A percentile compares a stretch with the other conserved stretches of the same genome.
Conservation (phyloP, 2,888 invertebrate species). For the Andrena dorsata region DNA sequence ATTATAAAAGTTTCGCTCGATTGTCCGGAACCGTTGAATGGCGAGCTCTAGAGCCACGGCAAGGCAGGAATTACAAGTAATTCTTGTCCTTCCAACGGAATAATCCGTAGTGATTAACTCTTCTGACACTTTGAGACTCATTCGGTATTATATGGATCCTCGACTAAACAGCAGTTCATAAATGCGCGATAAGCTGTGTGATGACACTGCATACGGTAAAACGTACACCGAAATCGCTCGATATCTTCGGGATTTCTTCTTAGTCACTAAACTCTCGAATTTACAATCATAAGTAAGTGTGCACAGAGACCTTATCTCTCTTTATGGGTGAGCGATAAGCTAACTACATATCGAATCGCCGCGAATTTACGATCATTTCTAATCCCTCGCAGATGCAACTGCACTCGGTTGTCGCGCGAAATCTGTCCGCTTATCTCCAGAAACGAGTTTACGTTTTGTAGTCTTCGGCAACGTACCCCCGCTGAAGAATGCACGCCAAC, state of each 20-base stretch:
- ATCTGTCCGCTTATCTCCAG: background rate
- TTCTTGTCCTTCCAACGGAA: background rate
- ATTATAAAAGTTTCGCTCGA: slow-evolving; percentile 4
- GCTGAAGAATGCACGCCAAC: background rate
- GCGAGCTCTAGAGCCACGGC: background rate
- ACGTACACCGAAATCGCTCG: background rate
- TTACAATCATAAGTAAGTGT: slow-evolving; percentile 38
- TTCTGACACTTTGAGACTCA: background rate
- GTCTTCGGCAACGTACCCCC: background rate
- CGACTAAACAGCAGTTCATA: no score
- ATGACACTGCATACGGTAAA: no score
- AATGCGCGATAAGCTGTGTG: no score
- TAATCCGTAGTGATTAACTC: background rate
- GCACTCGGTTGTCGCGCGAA: slow-evolving; percentile 6
- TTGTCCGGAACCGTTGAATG: slow-evolving; percentile 3
- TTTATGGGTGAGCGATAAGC: slow-evolving; percentile 35
- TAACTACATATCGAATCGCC: slow-evolving; percentile 22
- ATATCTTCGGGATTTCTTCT: slow-evolving; percentile 24
- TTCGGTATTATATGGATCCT: background rate
- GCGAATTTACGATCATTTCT: slow-evolving; percentile 22
- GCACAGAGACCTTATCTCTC: slow-evolving; percentile 9
- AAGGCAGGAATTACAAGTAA: slow-evolving; percentile 17
- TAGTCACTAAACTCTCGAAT: slow-evolving; percentile 31
- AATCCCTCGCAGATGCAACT: slow-evolving; percentile 1
- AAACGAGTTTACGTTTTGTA: background rate